Evolutionary conservation across 2,113 vertebrate species (phyloP).

Genomic region (Anhinga anhinga): DNA sequence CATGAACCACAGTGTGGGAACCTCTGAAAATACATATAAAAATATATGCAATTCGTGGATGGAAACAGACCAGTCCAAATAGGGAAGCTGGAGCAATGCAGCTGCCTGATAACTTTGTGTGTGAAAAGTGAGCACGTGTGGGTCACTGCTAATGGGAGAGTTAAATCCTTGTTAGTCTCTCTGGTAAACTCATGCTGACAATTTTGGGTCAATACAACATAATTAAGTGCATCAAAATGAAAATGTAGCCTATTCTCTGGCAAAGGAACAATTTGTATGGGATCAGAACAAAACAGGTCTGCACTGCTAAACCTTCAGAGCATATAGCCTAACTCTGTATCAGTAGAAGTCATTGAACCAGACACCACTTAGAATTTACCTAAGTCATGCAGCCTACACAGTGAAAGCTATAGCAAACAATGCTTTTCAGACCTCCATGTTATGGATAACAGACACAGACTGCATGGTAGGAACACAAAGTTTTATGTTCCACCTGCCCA

Average conservation of each 20-base stretch:
- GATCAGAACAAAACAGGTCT: background rate
- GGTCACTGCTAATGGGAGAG: background rate
- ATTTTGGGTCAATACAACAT: background rate
- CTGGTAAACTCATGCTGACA: accelerated
- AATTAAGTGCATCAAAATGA: background rate
- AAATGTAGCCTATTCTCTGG: background rate
- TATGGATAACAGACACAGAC: background rate
- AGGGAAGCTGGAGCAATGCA: background rate
- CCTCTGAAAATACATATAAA: background rate
- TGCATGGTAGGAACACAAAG: background rate
- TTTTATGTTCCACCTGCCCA: background rate
- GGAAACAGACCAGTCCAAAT: background rate
- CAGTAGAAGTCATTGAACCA: background rate
- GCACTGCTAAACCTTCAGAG: background rate
- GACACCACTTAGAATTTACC: background rate
- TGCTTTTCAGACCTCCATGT: background rate
- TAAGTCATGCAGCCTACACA: background rate
- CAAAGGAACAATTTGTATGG: background rate
- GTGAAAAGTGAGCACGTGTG: background rate
- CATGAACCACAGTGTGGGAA: background rate
- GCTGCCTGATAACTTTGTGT: background rate
- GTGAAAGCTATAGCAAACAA: background rate
- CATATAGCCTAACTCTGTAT: background rate
- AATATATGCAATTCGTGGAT: background rate
- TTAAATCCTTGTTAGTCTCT: background rate